phyloP scores from a whole-genome alignment of 2,888 invertebrate species.

The Ophraella communa region DNA sequence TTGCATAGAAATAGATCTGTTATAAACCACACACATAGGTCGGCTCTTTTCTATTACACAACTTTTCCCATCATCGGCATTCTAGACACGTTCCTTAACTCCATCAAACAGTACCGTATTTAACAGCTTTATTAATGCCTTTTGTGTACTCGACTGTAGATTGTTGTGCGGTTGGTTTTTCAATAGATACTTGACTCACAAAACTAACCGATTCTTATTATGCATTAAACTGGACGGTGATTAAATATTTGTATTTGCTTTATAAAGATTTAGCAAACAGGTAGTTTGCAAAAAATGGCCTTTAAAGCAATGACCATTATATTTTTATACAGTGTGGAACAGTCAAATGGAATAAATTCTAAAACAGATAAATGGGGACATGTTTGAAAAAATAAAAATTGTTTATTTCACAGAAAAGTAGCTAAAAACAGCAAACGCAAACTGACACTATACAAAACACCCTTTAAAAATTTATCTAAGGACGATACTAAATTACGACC shows the following conservation, averaged over 20 bases:
- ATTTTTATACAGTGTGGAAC: no score
- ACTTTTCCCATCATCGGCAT: constrained; percentile 10
- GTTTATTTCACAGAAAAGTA: no score
- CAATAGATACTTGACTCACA: background rate
- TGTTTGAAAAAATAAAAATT: no score
- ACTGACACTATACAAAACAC: no score
- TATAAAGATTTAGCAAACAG: no score
- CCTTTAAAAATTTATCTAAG: no score
- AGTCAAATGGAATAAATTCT: no score
- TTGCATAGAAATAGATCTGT: constrained; percentile 21
- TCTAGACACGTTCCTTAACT: constrained; percentile 26
- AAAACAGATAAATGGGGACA: no score
- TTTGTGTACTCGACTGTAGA: constrained; percentile 31
- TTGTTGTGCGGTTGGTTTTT: constrained; percentile 26
- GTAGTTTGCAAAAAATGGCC: no score
- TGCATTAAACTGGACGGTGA: background rate
- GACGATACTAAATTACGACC: no score
- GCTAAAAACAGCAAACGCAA: no score
- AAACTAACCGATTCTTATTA: background rate
- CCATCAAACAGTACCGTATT: constrained; percentile 41
- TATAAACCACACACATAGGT: constrained; percentile 23
- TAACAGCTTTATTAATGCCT: constrained; percentile 46
- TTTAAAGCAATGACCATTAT: no score
- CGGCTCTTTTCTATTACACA: constrained; percentile 19
- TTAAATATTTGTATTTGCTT: background rate